These are phyloP conservation scores for Luscinia megarhynchos DNA, from an alignment of 2,797 vertebrate genomes.

Conservation along the genomic window DNA sequence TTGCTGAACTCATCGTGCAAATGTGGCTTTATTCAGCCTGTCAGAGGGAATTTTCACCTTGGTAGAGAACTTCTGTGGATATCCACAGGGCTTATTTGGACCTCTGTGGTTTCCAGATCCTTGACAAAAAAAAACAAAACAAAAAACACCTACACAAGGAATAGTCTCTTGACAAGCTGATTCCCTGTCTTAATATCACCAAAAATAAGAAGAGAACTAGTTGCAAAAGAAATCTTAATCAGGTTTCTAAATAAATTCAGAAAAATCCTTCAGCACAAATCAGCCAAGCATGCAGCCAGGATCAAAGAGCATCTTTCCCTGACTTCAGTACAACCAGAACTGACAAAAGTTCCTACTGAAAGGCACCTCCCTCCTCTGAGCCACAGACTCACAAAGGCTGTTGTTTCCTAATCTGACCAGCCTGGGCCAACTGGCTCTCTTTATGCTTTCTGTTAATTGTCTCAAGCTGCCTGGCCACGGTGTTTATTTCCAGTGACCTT, in stretches of 20 bases:
- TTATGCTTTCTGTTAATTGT: conserved; percentile 31
- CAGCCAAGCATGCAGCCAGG: neutral
- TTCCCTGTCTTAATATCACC: neutral
- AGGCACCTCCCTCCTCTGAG: neutral
- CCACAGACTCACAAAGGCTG: neutral
- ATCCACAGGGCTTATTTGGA: neutral
- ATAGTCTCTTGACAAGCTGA: neutral
- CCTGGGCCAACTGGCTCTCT: neutral
- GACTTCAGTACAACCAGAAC: neutral
- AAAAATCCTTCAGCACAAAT: neutral
- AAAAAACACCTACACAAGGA: neutral
- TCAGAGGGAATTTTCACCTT: neutral
- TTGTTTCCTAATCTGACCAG: neutral
- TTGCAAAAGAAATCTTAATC: neutral
- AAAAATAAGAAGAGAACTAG: neutral
- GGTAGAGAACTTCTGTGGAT: neutral
- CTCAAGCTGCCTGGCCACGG: neutral
- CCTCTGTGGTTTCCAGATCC: neutral
- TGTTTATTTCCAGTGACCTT: conserved; percentile 43
- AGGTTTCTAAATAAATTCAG: neutral
- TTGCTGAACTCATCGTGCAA: neutral
- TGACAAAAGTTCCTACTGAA: neutral
- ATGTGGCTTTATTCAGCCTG: neutral
- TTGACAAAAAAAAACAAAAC: neutral
- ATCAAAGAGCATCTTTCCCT: neutral